Conservation (phyloP, 2,888 invertebrate genomes). For the Odontomyia ornata region DNA sequence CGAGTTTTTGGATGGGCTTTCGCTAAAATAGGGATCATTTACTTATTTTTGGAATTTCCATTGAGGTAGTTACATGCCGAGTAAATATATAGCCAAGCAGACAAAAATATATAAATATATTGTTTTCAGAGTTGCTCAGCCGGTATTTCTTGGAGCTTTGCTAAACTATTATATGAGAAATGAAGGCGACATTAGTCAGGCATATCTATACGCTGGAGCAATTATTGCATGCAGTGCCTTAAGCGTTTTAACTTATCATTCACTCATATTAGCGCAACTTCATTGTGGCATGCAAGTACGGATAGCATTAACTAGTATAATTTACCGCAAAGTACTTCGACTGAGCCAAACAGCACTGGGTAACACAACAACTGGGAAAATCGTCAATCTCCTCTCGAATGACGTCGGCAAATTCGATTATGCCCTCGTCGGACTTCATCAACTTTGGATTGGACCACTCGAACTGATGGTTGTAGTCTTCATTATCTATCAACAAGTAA, state of each 20-base stretch:
- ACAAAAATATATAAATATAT: too few species aligned
- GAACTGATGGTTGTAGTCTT: conserved; percentile 82
- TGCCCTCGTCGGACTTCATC: conserved; percentile 87
- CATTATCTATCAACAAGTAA: conserved; percentile 68
- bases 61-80: conserved; percentile 61
- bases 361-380: conserved; percentile 77
- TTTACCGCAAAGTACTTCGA: conserved; percentile 74
- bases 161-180: conserved; percentile 68
- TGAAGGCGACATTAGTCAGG: conserved; percentile 63
- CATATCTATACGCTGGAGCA: conserved; percentile 79
- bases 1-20: conserved; percentile 70
- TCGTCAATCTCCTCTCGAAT: conserved; percentile 92
- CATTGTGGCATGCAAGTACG: conserved; percentile 75
- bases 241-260: conserved; percentile 82
- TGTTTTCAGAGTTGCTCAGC: conserved; percentile 69
- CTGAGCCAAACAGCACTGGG: conserved; percentile 78
- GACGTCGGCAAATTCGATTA: conserved; percentile 78
- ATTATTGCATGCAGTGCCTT: conserved; percentile 78
- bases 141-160: conserved; percentile 71
- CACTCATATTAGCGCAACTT: conserved; percentile 81
- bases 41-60: conserved; percentile 70
- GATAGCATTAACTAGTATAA: conserved; percentile 73
- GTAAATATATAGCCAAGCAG: too few species aligned
- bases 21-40: conserved; percentile 68
- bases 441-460: conserved; percentile 89